phyloP scores from a whole-genome alignment of 2,888 invertebrate species.

The Eilema griseolum region DNA sequence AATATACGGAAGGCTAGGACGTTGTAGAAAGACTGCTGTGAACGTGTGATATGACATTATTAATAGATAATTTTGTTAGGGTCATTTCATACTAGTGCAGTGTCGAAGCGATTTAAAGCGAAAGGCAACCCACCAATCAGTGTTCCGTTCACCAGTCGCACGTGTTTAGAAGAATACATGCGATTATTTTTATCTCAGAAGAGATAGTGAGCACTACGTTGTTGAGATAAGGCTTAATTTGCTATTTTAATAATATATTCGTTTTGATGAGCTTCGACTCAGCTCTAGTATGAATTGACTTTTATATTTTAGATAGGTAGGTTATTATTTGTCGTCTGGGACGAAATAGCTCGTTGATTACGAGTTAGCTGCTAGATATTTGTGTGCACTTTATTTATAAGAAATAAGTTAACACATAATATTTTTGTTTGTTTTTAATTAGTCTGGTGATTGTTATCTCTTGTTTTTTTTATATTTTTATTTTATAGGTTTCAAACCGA shows the following conservation, averaged over 20 bases:
- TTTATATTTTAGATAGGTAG: constrained; percentile 52
- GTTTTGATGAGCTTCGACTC: too few relatives aligned
- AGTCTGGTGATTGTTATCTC: constrained; percentile 61
- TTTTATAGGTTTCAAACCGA: constrained; percentile 63
- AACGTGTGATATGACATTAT: constrained; percentile 77
- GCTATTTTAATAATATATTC: too few relatives aligned
- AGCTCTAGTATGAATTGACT: too few relatives aligned
- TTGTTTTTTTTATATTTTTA: constrained; percentile 44
- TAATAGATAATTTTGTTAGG: constrained; percentile 64
- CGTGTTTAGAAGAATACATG: too few relatives aligned
- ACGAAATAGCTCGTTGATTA: constrained; percentile 51
- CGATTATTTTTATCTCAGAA: too few relatives aligned
- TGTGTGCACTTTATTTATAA: constrained; percentile 58
- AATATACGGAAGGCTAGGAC: constrained; percentile 91
- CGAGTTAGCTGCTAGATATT: constrained; percentile 35
- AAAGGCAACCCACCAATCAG: too few relatives aligned
- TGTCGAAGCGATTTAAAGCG: too few relatives aligned
- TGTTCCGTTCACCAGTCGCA: too few relatives aligned
- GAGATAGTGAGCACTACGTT: too few relatives aligned
- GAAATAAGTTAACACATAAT: constrained; percentile 38
- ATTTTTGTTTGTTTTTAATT: constrained; percentile 33
- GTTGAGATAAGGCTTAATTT: too few relatives aligned
- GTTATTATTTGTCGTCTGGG: constrained; percentile 63
- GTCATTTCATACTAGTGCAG: too few relatives aligned
- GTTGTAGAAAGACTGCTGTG: constrained; percentile 77